Evolutionary conservation across 2,113 vertebrate genomes (phyloP), one percentile per base, ranked within the genome.

Genomic region (Cyphomyrus plagiostoma): DNA sequence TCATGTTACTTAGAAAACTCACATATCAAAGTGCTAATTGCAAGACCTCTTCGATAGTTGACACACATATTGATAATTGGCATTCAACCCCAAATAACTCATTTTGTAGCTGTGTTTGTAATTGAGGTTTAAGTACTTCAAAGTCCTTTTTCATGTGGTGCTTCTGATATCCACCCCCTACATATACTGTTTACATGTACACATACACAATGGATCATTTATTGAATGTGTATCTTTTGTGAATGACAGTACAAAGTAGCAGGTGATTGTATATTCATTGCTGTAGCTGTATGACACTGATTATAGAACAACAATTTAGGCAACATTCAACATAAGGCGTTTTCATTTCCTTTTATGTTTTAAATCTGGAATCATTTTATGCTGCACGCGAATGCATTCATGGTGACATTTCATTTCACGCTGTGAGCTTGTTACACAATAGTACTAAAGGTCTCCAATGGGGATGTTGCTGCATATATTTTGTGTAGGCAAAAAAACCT

Each of bases 261-360:
- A 35, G 7, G 30, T 42, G 74, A 80, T 80, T 80, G 74, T 80
- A 42, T 80, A 80, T 80, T 35, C 35, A 80, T 80, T 42, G 17
- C 35, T 35, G 74, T 42, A 39, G 15, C 74, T 80, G 4, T 80
- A 80, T 19, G 17, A 42, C 74, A 42, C 15, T 80, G 74, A 80
- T 42, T 80, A 17, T 80, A 42, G 15, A 77, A 77, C 30, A 74
- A 35, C 70, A 80, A 42, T 80, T 19, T 80, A 39, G 35, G 35
- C 35, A 80, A 80, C 74, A 80, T 80, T 80, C 35, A 77, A 80
- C 35, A 80, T 13, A 8, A 42, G 74, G 74, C 35, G 2, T 80
- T 80, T 80, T 80, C 74, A 80, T 80, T 80, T 80, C 35, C 74
- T 42, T 80, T 80, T 80, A 35, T 80, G 2, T 80, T 80, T 80